A percentile compares a stretch with the other conserved stretches of the same genome.
Conservation (phyloP, 1,140 invertebrate genomes). For the Diplogasteroides magnus region DNA sequence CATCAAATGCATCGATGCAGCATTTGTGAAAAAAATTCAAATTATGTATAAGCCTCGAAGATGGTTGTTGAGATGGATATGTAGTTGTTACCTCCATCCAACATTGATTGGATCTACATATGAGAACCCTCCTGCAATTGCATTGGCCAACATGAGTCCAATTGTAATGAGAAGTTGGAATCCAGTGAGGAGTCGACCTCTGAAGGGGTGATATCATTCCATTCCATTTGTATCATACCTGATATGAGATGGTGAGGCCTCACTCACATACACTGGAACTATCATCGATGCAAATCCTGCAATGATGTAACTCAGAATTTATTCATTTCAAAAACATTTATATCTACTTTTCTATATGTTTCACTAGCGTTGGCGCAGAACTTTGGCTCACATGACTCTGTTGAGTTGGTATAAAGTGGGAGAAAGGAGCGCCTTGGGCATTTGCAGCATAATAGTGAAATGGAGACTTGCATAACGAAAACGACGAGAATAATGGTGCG, state of each 20-base stretch:
- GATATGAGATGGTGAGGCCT: constrained; percentile 61
- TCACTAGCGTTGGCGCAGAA: background rate
- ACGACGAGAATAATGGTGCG: too few species aligned
- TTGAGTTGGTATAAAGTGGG: constrained; percentile 8
- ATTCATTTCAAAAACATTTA: background rate
- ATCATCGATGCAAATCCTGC: constrained; percentile 64
- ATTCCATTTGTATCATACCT: constrained; percentile 36
- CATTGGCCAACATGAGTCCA: constrained; percentile 63
- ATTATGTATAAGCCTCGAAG: background rate
- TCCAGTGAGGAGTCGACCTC: constrained; percentile 62
- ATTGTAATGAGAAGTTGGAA: constrained; percentile 64
- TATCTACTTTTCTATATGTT: background rate
- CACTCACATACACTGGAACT: constrained; percentile 66
- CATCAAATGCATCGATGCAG: background rate
- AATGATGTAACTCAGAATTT: constrained; percentile 12
- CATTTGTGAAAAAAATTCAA: background rate
- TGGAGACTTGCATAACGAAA: too few species aligned
- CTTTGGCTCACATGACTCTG: constrained; percentile 14
- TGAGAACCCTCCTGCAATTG: constrained; percentile 62
- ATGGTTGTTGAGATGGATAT: too few species aligned
- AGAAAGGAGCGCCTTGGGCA: too few species aligned
- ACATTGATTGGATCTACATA: constrained; percentile 55
- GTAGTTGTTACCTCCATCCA: constrained; percentile 66
- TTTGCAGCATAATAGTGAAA: too few species aligned
- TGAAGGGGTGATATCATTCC: background rate